Base-by-base conservation (phyloP, 2,797 vertebrate species). In the Brachyrhaphis roseni region DNA sequence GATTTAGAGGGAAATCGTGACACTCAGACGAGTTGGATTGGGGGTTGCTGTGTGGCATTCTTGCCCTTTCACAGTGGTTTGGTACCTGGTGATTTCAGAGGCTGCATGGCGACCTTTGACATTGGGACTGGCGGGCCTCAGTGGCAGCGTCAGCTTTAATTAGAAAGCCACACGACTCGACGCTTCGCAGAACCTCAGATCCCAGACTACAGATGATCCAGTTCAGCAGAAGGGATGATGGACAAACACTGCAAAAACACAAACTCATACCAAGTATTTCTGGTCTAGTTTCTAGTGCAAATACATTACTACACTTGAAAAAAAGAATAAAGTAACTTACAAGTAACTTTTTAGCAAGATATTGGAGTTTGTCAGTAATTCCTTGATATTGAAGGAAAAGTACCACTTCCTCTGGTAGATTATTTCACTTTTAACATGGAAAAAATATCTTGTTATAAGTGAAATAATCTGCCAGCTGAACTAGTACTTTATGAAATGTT, bases 51-150 rank as follows among this genome's bases (percentile, higher is more conserved):
- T 53, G 59, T 80, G 78, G 75, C 80, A 87, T 86, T 85, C 84
- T 89, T 76, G 72, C 68, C 15, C 34, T 81, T 87, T 90, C 84
- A 84, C 86, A 83, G 78, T 75, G 80, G 79, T 87, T 91, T 87
- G 81, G 83, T 94, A 94, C 94, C 94, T 95, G 93, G 82, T 88
- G 74, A 72, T 90, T 85, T 89, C 88, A 72, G 78, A 88, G 89
- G 89, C 82, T 89, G 91, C 53, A 64, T 64, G 86, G 82, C 79
- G 92, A 94, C 91, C 93, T 91, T 89, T 95, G 94, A 93, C 95
- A 96, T 68, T 4, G 49, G 39, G 51, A 62, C 82, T 80, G 94
- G 90, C 1, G 49, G 81, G 95, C 93, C 85, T 59, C 91, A 59
- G 92, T 59, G 83, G 87, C 89, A 53, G 91, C 77, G 92, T 91